Percentiles rank a stretch among this genome's conserved stretches.
phyloP scores from a whole-genome alignment of 2,113 vertebrate species.

The Varanus komodoensis region DNA sequence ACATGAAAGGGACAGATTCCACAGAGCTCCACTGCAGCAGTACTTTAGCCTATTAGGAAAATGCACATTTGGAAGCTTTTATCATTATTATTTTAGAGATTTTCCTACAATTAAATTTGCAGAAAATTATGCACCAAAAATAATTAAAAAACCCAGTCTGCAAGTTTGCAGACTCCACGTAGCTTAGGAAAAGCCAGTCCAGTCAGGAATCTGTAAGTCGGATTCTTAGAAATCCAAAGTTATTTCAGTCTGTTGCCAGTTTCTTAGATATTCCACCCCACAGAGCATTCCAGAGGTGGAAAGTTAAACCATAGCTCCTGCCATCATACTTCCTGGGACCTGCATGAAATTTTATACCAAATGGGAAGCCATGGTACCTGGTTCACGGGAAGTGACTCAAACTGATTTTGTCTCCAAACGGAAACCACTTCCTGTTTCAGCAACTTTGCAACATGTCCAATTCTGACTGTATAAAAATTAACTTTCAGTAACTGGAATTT shows the following conservation, averaged over 20 bases:
- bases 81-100: no score
- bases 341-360: not conserved
- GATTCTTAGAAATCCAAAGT: no score
- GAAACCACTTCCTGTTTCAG: not conserved
- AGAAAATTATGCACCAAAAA: no score
- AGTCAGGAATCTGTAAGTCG: no score
- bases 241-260: not conserved
- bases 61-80: no score
- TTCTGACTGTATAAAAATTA: not conserved
- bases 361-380: not conserved
- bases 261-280: not conserved
- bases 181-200: no score
- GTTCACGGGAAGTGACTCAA: not conserved
- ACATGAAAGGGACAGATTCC: no score
- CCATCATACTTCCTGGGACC: not conserved
- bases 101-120: no score
- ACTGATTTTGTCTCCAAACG: not conserved
- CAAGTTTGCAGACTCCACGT: no score
- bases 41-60: no score
- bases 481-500: not conserved
- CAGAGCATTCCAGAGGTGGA: not conserved
- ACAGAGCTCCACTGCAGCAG: no score
- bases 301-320: not conserved
- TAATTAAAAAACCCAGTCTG: no score
- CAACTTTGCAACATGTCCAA: not conserved